Percentiles rank a stretch among this genome's conserved stretches.
phyloP scores from a whole-genome alignment of 2,888 invertebrate species.

The Hoplodrina blanda region DNA sequence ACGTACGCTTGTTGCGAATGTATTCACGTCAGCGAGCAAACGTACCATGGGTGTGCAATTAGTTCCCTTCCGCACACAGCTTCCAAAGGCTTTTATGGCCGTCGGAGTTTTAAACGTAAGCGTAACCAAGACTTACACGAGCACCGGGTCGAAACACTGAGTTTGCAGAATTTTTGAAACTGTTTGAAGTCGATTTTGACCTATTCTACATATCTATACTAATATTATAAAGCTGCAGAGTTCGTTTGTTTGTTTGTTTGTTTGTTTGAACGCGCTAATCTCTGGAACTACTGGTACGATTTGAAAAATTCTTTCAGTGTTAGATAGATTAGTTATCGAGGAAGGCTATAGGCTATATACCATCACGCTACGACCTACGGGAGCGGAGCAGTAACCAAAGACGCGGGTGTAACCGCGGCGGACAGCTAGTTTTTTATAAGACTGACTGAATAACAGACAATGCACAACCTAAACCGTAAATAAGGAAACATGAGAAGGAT shows the following conservation, averaged over 20 bases:
- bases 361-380: too few relatives aligned
- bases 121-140: slow-evolving; percentile 66
- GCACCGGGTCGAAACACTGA: slow-evolving; percentile 60
- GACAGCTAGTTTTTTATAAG: not conserved
- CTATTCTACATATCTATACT: not conserved
- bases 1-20: slow-evolving; percentile 70
- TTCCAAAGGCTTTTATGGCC: slow-evolving; percentile 74
- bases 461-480: not conserved
- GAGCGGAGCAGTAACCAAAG: too few relatives aligned
- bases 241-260: too few relatives aligned
- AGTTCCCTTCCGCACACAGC: slow-evolving; percentile 78
- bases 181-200: slow-evolving; percentile 3
- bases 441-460: too few relatives aligned
- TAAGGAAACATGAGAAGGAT: slow-evolving; percentile 1
- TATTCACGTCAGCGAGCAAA: slow-evolving; percentile 80
- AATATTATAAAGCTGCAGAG: too few relatives aligned
- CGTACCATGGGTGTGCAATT: slow-evolving; percentile 82
- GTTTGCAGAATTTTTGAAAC: slow-evolving; percentile 6
- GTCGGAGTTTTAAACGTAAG: slow-evolving; percentile 71
- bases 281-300: too few relatives aligned
- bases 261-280: too few relatives aligned
- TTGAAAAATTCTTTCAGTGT: too few relatives aligned
- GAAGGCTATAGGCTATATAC: too few relatives aligned
- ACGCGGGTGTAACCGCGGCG: too few relatives aligned
- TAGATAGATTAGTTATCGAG: too few relatives aligned